Conservation (phyloP, 2,888 invertebrate genomes). For the Cecidostiba fungosa region DNA sequence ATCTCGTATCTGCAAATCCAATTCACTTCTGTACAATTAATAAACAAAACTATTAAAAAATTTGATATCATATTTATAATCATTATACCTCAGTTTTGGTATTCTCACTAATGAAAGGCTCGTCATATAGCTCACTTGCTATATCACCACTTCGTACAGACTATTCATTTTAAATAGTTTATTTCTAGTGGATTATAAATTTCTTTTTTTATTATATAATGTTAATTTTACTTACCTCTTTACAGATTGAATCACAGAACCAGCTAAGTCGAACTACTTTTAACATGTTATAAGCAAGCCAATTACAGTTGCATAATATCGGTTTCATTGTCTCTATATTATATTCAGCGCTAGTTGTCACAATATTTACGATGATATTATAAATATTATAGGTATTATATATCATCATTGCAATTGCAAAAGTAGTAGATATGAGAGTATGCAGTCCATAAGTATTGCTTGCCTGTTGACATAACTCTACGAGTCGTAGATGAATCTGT, state of each 20-base stretch:
- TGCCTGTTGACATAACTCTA: constrained; percentile 31
- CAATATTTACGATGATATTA: neutral
- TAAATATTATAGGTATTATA: constrained; percentile 19
- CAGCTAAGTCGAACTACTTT: constrained; percentile 22
- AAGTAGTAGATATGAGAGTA: constrained; percentile 14
- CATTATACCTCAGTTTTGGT: constrained; percentile 45
- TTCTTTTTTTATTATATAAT: neutral
- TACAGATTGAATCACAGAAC: constrained; percentile 37
- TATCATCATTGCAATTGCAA: constrained; percentile 21
- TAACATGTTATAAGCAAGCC: neutral
- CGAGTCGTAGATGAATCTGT: constrained; percentile 28
- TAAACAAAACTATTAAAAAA: neutral
- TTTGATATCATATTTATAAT: neutral
- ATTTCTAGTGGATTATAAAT: neutral
- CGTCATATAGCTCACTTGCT: constrained; percentile 50
- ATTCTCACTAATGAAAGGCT: constrained; percentile 43
- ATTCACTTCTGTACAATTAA: neutral
- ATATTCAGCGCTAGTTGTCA: neutral
- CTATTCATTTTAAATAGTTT: neutral
- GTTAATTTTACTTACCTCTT: constrained; percentile 13
- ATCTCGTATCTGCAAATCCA: neutral
- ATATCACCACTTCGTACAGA: constrained; percentile 45
- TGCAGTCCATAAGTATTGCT: constrained; percentile 41
- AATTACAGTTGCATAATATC: neutral
- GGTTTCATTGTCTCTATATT: neutral